These are phyloP conservation scores for Lipophrys pholis DNA, from an alignment of 2,113 vertebrate genomes.

Conservation along the genomic window DNA sequence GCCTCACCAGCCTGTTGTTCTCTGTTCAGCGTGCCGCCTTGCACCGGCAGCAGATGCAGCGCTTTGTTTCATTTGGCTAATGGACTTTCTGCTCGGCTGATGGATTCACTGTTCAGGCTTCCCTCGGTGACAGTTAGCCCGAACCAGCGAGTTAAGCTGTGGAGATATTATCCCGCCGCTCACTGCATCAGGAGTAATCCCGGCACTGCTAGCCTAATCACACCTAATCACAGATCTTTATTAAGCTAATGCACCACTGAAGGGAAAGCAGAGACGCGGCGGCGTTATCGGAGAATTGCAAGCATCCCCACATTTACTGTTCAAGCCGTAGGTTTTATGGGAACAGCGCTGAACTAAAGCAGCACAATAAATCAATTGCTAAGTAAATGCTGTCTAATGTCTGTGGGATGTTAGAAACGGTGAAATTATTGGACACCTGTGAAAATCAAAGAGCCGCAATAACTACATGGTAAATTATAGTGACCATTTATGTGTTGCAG, in stretches of 20 bases:
- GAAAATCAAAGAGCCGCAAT: neutral
- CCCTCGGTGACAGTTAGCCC: conserved; percentile 3
- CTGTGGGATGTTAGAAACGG: neutral
- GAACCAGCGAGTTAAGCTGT: conserved; percentile 34
- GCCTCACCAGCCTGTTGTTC: neutral
- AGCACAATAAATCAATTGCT: neutral
- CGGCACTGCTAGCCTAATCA: neutral
- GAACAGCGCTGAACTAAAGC: neutral
- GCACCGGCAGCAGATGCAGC: neutral
- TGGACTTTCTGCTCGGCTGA: conserved; percentile 21
- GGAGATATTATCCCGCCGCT: conserved; percentile 10
- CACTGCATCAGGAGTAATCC: conserved; percentile 43
- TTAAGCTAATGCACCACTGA: conserved; percentile 23
- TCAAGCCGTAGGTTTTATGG: neutral
- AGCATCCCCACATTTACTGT: neutral
- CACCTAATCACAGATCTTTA: conserved; percentile 35
- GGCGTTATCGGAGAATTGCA: neutral
- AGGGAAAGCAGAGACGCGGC: neutral
- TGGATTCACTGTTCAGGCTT: conserved; percentile 24
- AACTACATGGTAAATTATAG: neutral
- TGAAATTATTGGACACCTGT: neutral
- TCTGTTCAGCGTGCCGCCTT: conserved; percentile 9
- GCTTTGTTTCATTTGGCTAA: conserved; percentile 52
- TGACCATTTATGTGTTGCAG: no score
- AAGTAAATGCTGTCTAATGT: neutral